Evolutionary conservation across 2,113 vertebrate species (phyloP).

Genomic region (Lophotis ruficrista): DNA sequence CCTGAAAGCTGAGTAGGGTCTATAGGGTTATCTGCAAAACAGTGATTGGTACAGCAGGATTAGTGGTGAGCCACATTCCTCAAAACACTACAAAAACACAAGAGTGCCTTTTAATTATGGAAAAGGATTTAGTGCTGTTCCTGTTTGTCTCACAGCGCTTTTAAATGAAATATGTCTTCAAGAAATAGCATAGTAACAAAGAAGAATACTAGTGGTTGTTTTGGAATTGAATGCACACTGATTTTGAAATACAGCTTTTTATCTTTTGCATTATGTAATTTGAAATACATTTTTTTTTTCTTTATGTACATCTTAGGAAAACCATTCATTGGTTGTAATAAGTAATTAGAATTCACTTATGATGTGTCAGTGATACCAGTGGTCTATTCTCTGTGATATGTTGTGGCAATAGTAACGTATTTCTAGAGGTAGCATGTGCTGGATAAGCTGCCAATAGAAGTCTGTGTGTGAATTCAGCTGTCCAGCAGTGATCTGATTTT

Average conservation of each 20-base stretch:
- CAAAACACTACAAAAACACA: background rate
- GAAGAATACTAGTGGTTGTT: background rate
- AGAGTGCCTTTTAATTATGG: background rate
- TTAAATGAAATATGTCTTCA: background rate
- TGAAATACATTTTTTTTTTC: background rate
- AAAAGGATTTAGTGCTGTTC: background rate
- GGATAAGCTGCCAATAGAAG: background rate
- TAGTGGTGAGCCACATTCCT: background rate
- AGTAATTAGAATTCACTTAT: background rate
- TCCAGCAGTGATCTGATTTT: background rate
- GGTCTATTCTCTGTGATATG: background rate
- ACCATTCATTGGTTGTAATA: background rate
- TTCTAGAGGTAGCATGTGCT: background rate
- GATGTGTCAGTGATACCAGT: background rate
- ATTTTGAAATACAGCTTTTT: background rate
- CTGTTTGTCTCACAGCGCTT: background rate
- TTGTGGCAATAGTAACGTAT: background rate
- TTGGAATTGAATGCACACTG: background rate
- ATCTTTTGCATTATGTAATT: background rate
- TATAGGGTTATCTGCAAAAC: background rate
- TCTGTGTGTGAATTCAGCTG: background rate
- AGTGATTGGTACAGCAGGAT: background rate
- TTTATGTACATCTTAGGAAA: background rate
- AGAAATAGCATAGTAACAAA: background rate
- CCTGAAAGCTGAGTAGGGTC: background rate